Base-by-base conservation (phyloP, 2,113 vertebrate species). In the Leucopsar rothschildi region DNA sequence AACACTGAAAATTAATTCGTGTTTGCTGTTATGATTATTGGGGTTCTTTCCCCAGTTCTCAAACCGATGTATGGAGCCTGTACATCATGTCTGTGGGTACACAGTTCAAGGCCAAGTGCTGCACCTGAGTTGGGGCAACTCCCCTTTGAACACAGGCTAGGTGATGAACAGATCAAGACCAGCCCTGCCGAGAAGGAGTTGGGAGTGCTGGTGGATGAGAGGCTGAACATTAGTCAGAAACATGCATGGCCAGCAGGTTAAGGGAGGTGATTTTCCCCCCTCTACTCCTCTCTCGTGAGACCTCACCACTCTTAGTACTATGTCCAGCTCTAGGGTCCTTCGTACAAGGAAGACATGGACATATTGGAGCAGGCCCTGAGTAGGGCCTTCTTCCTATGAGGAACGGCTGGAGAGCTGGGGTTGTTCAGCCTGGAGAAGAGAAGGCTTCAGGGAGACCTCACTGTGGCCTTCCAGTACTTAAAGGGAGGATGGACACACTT, bases 121-220 rank as follows among this genome's bases (percentile, higher is more conserved):
- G 25, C 45, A 49, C 4, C 3, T 20, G 24, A 23, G 8, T 1
- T 2, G 1, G 28, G 6, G 25, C 14, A 80, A 61, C 0, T 3
- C 3, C 10, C 0, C 0, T 1, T 1, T 15, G 12, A 42, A 16
- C 19, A 52, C 6, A 61, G 27, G 21, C 20, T 52, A 31, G 17
- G 9, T 3, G 11, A 53, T 18, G 12, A 60, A 47, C 5, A 14
- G 37, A 39, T 11, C 5, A 3, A 69, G 14, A 40, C 19, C 28
- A 82, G 24, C 28, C 16, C 44, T 47, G 31, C 2, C 0, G 3
- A 65, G 50, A 12, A 70, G 6, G 29, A 56, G 9, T 1, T 18
- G 10, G 8, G 28, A 3, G 14, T 61, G 15, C 7, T 37, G 29
- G 14, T 29, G 22, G 5, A 12, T 18, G 29, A 80, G 24, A 71